Conservation (phyloP, 2,888 invertebrate genomes). For the Trissolcus japonicus region DNA sequence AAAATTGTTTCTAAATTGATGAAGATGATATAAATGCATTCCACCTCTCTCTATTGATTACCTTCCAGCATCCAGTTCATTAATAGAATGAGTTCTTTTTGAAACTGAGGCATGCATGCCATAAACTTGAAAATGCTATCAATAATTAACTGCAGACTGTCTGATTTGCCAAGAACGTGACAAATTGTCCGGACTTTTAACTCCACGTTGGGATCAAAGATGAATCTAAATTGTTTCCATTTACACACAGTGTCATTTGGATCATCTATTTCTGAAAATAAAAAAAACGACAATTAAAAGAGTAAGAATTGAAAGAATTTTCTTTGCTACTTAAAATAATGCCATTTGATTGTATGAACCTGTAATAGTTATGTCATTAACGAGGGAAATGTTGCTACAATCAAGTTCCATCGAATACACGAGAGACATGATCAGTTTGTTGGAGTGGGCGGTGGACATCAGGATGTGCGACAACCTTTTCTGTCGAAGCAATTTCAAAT, state of each 20-base stretch:
- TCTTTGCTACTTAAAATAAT: neutral
- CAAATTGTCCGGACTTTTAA: slow-evolving; percentile 79
- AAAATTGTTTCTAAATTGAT: neutral
- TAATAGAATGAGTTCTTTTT: slow-evolving; percentile 81
- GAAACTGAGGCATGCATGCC: slow-evolving; percentile 76
- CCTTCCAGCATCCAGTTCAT: slow-evolving; percentile 78
- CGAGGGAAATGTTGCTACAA: slow-evolving; percentile 76
- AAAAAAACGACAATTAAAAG: neutral
- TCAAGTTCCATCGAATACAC: slow-evolving; percentile 79
- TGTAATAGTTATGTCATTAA: slow-evolving; percentile 78
- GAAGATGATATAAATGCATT: neutral
- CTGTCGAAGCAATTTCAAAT: slow-evolving; percentile 80
- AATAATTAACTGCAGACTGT: slow-evolving; percentile 79
- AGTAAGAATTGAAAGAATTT: neutral
- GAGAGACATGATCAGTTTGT: slow-evolving; percentile 79
- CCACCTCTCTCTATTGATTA: neutral
- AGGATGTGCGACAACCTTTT: slow-evolving; percentile 80
- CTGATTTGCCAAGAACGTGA: slow-evolving; percentile 78
- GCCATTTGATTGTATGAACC: slow-evolving; percentile 13
- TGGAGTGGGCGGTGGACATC: slow-evolving; percentile 78
- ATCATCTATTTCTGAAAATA: slow-evolving; percentile 73
- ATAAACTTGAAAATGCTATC: slow-evolving; percentile 82
- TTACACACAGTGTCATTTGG: slow-evolving; percentile 74
- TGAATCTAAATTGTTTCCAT: slow-evolving; percentile 82
- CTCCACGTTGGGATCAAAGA: slow-evolving; percentile 77